Conservation (phyloP, 2,113 vertebrate genomes). For the Ophthalmolycus amberensis region DNA sequence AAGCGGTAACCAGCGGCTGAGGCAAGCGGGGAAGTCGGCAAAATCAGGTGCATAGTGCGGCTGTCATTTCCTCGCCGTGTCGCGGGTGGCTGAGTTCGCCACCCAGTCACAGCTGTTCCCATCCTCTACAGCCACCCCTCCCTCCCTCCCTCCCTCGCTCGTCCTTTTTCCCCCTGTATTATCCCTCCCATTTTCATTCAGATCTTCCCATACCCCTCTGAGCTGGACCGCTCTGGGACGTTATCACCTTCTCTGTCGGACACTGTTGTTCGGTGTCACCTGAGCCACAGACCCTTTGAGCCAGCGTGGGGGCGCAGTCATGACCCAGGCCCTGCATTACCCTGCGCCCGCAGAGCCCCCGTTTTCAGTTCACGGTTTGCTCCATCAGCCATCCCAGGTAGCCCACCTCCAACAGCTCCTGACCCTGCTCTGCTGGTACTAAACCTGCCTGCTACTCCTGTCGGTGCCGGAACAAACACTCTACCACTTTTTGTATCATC, state of each 20-base stretch:
- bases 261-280: constrained; percentile 75
- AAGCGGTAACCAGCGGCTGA: constrained; percentile 76
- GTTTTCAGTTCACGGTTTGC: constrained; percentile 68
- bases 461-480: constrained; percentile 34
- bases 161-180: constrained; percentile 55
- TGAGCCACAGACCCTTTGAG: constrained; percentile 66
- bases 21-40: constrained; percentile 75
- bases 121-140: constrained; percentile 71
- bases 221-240: constrained; percentile 79
- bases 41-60: constrained; percentile 86
- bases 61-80: constrained; percentile 80
- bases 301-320: constrained; percentile 76
- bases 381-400: constrained; percentile 76
- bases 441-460: constrained; percentile 31
- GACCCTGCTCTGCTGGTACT: constrained; percentile 65
- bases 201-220: constrained; percentile 63
- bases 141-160: constrained; percentile 55
- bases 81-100: constrained; percentile 81
- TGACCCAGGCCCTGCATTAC: constrained; percentile 75
- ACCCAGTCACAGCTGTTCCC: constrained; percentile 80
- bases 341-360: constrained; percentile 77
- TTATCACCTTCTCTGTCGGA: constrained; percentile 63
- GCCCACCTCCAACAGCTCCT: constrained; percentile 64
- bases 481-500: constrained; percentile 1
- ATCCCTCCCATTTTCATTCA: constrained; percentile 72